Base-by-base conservation (phyloP, 2,888 invertebrate species). In the Chaetoderma sp. region DNA sequence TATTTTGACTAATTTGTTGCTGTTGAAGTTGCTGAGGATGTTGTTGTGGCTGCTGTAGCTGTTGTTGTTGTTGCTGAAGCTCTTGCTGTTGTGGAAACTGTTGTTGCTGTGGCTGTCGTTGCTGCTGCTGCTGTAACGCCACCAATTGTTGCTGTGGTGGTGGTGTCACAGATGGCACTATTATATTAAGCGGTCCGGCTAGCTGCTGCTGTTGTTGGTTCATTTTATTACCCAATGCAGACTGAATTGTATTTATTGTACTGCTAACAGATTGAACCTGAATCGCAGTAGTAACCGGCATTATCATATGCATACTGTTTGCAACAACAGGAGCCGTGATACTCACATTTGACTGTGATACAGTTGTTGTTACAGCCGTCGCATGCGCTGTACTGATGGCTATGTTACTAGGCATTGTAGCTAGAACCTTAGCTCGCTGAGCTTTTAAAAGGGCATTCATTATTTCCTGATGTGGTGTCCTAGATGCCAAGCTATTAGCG, bases 331-430 rank as follows among this genome's bases (percentile, higher is more conserved):
- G 67, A 25, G 60, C 54, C 2, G 65, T 56, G 16, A 66, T 54
- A 25, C 62, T 60, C 39, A 68, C 73, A 18, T 65, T 54, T 13
- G 78, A 71, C 65, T 78, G 77, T 13, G 78, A 75, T 1, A 78
- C 62, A 1, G 79, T 78, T 18, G 74, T 75, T 21, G 79, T 78
- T 16, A 75, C 76, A 25, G 58, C 32, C 16, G 79, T 73, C 21
- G 68, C 54, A 30, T 70, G 72, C 2, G 69, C 69, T 0, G 69
- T 69, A 21, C 63, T 69, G 10, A 68, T 32, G 13, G 39, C 63
- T 10, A 42, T 58, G 18, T 32, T 63, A 21, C 65, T 74, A 60
- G 63, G 65, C 33, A 60, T n/a, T n/a, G n/a, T n/a, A n/a, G n/a
- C n/a, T n/a, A n/a, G n/a, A n/a, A n/a, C n/a, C n/a, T n/a, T n/a